A percentile compares a stretch with the other conserved stretches of the same genome.
Conservation (phyloP, 2,113 vertebrate genomes). For the Panthera tigris region DNA sequence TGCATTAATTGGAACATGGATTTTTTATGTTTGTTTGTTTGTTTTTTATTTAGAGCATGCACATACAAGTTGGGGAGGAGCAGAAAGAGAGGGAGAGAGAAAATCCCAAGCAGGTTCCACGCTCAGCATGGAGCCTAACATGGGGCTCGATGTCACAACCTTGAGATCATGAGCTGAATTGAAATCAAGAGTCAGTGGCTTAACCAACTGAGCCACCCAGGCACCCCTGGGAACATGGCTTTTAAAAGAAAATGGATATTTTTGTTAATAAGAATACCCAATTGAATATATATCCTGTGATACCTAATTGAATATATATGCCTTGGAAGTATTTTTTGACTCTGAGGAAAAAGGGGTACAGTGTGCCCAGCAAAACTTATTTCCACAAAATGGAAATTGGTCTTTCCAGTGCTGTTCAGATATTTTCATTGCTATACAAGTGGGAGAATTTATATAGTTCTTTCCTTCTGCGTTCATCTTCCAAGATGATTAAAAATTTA, state of each 20-base stretch:
- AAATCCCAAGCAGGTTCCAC: too few species aligned
- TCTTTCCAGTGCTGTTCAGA: neutral
- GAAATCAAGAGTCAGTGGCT: too few species aligned
- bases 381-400: neutral
- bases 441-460: conserved; percentile 21
- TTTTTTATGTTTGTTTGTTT: too few species aligned
- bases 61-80: too few species aligned
- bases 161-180: too few species aligned
- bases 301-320: neutral
- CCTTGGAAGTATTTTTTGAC: neutral
- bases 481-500: conserved; percentile 72
- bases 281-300: neutral
- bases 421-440: conserved; percentile 41
- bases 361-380: neutral
- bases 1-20: too few species aligned
- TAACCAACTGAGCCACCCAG: too few species aligned
- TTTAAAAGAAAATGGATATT: neutral
- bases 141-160: too few species aligned
- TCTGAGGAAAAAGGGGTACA: neutral
- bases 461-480: conserved; percentile 54
- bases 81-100: too few species aligned
- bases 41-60: too few species aligned
- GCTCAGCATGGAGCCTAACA: too few species aligned
- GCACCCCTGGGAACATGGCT: neutral
- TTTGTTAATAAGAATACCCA: neutral